A percentile compares a stretch with the other conserved stretches of the same genome.
phyloP scores from a whole-genome alignment of 2,113 vertebrate species.

The Megatriorchis doriae region DNA sequence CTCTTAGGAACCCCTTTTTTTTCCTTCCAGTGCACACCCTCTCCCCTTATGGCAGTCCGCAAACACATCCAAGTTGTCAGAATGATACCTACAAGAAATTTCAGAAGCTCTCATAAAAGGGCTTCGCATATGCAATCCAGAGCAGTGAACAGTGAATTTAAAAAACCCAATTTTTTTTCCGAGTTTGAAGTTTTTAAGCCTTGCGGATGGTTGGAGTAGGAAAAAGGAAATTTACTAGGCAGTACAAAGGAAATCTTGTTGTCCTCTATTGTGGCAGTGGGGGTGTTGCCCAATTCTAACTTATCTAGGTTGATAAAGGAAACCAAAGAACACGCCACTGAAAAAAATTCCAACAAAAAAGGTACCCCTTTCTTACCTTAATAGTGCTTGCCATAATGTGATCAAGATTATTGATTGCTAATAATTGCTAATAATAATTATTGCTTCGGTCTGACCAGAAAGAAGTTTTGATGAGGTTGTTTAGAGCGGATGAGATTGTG shows the following conservation, averaged over 20 bases:
- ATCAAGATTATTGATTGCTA: constrained; percentile 81
- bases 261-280: constrained; percentile 83
- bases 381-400: constrained; percentile 89
- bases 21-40: constrained; percentile 54
- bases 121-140: constrained; percentile 67
- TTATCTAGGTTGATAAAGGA: constrained; percentile 80
- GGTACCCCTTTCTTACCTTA: constrained; percentile 83
- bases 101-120: constrained; percentile 58
- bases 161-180: constrained; percentile 79
- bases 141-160: constrained; percentile 73
- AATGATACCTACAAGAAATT: constrained; percentile 53
- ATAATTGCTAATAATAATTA: constrained; percentile 85
- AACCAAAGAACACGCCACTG: constrained; percentile 52
- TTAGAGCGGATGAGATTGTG: constrained; percentile 95
- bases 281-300: constrained; percentile 86
- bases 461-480: constrained; percentile 86
- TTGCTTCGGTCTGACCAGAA: constrained; percentile 84
- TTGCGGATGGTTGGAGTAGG: constrained; percentile 85
- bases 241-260: constrained; percentile 89
- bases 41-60: background rate
- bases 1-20: constrained; percentile 22
- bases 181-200: constrained; percentile 86
- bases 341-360: constrained; percentile 46
- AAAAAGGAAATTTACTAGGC: constrained; percentile 93
- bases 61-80: constrained; percentile 26